A percentile compares a stretch with the other conserved stretches of the same genome.
These are phyloP conservation scores for Desmophyllum pertusum DNA, from an alignment of 92 coral and sea anemone species.

Conservation along the genomic window DNA sequence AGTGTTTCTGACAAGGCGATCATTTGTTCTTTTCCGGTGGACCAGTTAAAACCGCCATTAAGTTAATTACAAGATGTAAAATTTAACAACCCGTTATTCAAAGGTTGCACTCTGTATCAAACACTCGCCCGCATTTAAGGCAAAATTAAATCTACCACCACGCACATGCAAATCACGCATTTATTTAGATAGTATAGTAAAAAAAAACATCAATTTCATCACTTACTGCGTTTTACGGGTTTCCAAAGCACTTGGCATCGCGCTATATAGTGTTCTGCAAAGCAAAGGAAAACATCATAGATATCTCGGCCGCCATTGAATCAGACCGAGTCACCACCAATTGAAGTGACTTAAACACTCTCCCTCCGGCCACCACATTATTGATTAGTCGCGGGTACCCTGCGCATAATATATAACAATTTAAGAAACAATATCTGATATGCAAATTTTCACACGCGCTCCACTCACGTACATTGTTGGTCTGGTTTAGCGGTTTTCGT, in stretches of 20 bases:
- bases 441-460: conserved; percentile 26
- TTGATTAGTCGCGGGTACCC: conserved; percentile 8
- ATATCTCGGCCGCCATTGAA: background rate
- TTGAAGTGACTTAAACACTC: background rate
- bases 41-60: background rate
- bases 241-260: conserved; percentile 29
- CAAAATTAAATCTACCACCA: background rate
- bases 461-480: background rate
- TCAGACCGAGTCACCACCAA: background rate
- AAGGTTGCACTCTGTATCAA: background rate
- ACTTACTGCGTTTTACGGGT: conserved; percentile 34
- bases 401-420: background rate
- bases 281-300: background rate
- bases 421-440: background rate
- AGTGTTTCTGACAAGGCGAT: background rate
- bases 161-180: conserved; percentile 15
- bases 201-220: background rate
- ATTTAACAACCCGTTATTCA: background rate
- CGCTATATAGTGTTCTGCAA: background rate
- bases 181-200: background rate
- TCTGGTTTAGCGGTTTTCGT: conserved; percentile 18
- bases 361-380: background rate
- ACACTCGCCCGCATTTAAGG: too few species aligned
- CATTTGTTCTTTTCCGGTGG: background rate
- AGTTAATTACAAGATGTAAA: conserved; percentile 7